Evolutionary conservation across 2,113 vertebrate species (phyloP), one percentile per base, ranked within the genome.

Genomic region (Pygoscelis antarcticus): DNA sequence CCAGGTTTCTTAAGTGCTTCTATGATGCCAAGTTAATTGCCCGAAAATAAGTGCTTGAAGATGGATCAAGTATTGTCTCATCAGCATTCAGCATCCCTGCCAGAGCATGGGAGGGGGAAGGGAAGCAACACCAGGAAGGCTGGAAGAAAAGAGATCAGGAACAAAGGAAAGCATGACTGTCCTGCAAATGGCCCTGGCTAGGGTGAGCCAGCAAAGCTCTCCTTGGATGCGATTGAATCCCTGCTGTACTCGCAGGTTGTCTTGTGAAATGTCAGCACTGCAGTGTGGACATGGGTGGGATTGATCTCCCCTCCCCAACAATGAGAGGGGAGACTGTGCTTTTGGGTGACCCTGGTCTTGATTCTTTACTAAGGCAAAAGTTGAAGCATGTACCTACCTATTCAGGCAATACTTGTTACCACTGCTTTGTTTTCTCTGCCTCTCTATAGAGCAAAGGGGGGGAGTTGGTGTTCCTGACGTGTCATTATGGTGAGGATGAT

Each of bases 21-120:
- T 89, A 36, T 94, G 96, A 95, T 97, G 95, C 94, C 95, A 97
- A 96, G 95, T 96, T 97, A 97, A 97, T 97, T 97, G 96, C 94
- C 92, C 2, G 79, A 96, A 97, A 97, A 97, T 95, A 97, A 97
- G 92, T 93, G 92, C 96, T 95, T 93, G 86, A 96, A 92, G 92
- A 95, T 93, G 92, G 91, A 97, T 96, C 95, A 97, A 95, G 86
- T 95, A 96, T 97, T 96, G 94, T 97, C 94, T 97, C 90, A 95
- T 97, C 92, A 96, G 96, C 89, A 93, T 96, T 97, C 89, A 68
- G 80, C 83, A 47, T 89, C 81, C 61, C 77, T 97, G 95, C 92
- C 83, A 95, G 92, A 84, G 49, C 47, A 84, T 7, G 52, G 57
- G 42, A 89, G 72, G 71, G 55, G 69, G 52, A 71, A 87, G 83